Conservation (phyloP, 2,113 vertebrate genomes). For the Scophthalmus maximus region DNA sequence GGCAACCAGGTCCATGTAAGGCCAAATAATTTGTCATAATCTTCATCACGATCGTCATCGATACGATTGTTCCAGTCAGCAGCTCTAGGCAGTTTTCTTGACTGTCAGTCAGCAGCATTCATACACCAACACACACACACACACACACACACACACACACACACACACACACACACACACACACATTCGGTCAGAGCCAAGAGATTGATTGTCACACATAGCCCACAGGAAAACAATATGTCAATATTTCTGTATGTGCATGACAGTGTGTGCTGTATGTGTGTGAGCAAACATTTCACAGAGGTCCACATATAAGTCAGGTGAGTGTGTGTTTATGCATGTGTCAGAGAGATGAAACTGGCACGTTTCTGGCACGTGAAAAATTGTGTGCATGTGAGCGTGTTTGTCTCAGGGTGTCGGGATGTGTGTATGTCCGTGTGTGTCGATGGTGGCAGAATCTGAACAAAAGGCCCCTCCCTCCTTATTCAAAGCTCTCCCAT, state of each 20-base stretch:
- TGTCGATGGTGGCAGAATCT: conserved; percentile 82
- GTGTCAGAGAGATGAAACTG: conserved; percentile 11
- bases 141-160: background rate
- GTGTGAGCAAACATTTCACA: conserved; percentile 47
- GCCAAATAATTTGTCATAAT: conserved; percentile 54
- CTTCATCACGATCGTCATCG: background rate
- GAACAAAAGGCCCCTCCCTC: conserved; percentile 91
- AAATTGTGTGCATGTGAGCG: background rate
- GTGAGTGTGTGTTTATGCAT: background rate
- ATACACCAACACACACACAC: conserved; percentile 7
- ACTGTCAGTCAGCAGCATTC: conserved; percentile 86
- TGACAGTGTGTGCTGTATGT: conserved; percentile 10
- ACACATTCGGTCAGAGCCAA: conserved; percentile 64
- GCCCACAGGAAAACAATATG: conserved; percentile 92
- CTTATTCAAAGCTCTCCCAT: conserved; percentile 84
- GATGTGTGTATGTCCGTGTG: conserved; percentile 4
- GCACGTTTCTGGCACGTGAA: conserved; percentile 6
- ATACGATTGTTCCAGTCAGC: conserved; percentile 81
- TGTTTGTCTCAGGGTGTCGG: background rate
- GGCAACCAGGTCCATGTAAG: background rate
- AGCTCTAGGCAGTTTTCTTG: conserved; percentile 93
- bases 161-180: conserved; percentile 4
- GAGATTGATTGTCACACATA: conserved; percentile 97
- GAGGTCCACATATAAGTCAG: background rate
- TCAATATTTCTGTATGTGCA: conserved; percentile 85